Conservation (phyloP, 2,797 vertebrate genomes). For the Pseudotriccus pelzelni region DNA sequence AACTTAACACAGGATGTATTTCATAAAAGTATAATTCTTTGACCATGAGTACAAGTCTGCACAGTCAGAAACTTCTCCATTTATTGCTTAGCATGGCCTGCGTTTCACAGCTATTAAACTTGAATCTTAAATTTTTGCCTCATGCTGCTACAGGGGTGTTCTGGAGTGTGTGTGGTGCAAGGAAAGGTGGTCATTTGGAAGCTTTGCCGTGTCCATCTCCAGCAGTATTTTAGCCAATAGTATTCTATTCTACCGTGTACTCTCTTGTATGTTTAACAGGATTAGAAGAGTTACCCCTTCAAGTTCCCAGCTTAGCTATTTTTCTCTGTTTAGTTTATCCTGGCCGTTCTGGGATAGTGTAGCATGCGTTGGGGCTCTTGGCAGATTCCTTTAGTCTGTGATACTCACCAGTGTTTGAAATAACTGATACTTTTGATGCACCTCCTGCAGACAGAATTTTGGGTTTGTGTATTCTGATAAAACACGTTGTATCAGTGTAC, state of each 20-base stretch:
- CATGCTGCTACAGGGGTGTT: background rate
- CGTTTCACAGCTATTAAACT: background rate
- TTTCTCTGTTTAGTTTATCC: background rate
- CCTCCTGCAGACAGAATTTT: background rate
- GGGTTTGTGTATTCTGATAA: background rate
- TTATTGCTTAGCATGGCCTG: background rate
- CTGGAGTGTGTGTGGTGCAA: background rate
- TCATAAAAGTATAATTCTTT: background rate
- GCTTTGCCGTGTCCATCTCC: background rate
- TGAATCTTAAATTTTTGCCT: background rate
- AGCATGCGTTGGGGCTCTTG: background rate
- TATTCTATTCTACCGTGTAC: background rate
- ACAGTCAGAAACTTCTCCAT: background rate
- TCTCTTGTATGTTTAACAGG: background rate
- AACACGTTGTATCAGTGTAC: rapidly evolving
- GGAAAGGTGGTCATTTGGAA: background rate
- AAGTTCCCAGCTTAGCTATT: background rate
- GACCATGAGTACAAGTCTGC: background rate
- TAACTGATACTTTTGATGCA: background rate
- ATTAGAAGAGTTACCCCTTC: background rate
- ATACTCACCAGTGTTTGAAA: background rate
- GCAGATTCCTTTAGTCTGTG: background rate
- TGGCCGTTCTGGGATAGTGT: background rate
- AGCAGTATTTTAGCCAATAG: background rate
- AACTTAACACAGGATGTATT: too few relatives aligned